Percentiles rank a stretch among this genome's conserved stretches.
Conservation (phyloP, 37 sponge, comb jelly and placozoan species). For the Chondrilla cf. caribensis region DNA sequence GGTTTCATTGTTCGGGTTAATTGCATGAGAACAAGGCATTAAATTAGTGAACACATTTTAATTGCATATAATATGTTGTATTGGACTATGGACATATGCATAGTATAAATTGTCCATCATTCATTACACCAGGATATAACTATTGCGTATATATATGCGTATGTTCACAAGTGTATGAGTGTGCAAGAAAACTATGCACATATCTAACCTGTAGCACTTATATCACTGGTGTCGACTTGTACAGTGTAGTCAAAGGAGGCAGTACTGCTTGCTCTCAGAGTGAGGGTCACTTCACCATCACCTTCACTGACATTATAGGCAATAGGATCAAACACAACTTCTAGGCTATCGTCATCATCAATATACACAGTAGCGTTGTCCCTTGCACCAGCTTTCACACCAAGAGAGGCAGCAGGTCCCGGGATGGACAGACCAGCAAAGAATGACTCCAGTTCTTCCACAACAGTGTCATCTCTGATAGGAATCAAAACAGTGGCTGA, state of each 20-base stretch:
- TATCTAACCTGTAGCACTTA: background rate
- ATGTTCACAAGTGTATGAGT: background rate
- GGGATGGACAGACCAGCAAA: background rate
- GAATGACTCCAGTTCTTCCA: slow-evolving; percentile 23
- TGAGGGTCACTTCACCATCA: background rate
- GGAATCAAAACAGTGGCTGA: background rate
- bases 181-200: background rate
- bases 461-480: slow-evolving; percentile 21
- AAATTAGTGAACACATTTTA: no score
- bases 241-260: background rate
- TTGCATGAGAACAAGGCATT: no score
- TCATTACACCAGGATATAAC: no score
- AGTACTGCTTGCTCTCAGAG: background rate
- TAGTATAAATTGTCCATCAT: no score
- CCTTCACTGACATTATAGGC: background rate
- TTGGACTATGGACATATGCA: no score
- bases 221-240: background rate
- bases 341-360: slow-evolving; percentile 32
- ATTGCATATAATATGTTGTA: no score
- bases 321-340: slow-evolving; percentile 3
- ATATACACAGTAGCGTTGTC: slow-evolving; percentile 16
- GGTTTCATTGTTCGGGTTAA: no score
- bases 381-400: background rate
- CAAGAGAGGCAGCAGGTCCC: background rate
- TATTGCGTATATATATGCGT: background rate